These are phyloP conservation scores for Neoscelio sp. DNA, from an alignment of 2,888 invertebrate species.

Conservation along the genomic window DNA sequence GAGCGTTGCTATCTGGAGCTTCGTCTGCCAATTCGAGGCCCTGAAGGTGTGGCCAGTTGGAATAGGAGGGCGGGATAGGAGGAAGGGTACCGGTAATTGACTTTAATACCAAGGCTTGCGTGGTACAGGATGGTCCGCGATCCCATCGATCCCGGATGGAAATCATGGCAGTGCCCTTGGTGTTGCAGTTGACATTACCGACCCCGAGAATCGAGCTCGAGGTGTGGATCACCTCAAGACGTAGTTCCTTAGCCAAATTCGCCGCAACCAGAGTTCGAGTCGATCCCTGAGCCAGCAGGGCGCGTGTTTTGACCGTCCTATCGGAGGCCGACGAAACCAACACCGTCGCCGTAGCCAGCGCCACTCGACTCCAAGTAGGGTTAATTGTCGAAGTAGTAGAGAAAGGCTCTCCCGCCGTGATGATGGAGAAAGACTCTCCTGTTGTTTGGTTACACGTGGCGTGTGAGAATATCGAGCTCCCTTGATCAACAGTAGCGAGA, in stretches of 20 bases:
- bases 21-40: constrained; percentile 10
- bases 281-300: constrained; percentile 25
- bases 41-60: background rate
- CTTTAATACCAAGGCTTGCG: background rate
- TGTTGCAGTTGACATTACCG: background rate
- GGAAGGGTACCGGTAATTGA: background rate
- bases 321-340: background rate
- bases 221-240: background rate
- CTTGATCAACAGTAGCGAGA: too few species aligned
- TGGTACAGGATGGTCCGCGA: background rate
- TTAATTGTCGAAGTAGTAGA: background rate
- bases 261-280: background rate
- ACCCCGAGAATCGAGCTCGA: background rate
- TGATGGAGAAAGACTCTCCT: too few species aligned
- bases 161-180: background rate
- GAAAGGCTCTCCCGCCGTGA: too few species aligned
- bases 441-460: too few species aligned
- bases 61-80: background rate
- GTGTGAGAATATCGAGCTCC: too few species aligned
- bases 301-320: background rate
- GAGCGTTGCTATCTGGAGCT: background rate
- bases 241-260: background rate
- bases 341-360: constrained; percentile 30
- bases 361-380: background rate
- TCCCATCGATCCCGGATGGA: constrained; percentile 5